Evolutionary conservation across 2,113 vertebrate species (phyloP).

Genomic region (Columba livia): DNA sequence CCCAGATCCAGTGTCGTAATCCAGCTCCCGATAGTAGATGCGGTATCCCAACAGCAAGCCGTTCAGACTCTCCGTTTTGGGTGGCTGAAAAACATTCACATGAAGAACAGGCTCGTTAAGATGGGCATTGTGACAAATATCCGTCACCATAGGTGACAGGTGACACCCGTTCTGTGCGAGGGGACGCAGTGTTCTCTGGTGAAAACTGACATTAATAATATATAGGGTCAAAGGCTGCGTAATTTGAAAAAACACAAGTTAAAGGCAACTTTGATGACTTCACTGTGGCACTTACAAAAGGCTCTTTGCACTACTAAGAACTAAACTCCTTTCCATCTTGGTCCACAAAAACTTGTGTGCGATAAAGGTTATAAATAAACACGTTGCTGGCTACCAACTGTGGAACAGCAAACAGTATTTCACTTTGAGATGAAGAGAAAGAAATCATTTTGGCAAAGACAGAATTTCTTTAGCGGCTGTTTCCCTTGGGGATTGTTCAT

Average conservation of each 20-base stretch:
- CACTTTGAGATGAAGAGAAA: not conserved
- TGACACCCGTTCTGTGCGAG: not conserved
- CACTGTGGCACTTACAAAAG: not conserved
- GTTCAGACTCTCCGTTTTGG: constrained; percentile 83
- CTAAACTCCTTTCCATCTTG: not conserved
- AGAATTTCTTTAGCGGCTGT: not conserved
- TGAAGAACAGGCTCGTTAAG: not conserved
- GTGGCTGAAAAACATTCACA: constrained; percentile 75
- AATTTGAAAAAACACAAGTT: not conserved
- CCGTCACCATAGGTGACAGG: not conserved
- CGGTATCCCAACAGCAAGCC: constrained; percentile 90
- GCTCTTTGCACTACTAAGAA: not conserved
- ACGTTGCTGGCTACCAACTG: not conserved
- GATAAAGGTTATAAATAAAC: not conserved
- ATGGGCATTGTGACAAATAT: not conserved
- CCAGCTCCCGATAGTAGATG: constrained; percentile 92
- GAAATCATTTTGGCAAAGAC: not conserved
- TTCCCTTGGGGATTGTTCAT: not conserved
- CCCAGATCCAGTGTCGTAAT: constrained; percentile 68
- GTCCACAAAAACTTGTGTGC: not conserved
- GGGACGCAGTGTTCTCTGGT: not conserved
- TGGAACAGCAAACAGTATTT: not conserved
- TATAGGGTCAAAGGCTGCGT: rapidly evolving
- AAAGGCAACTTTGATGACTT: not conserved
- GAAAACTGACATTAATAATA: not conserved